These are phyloP conservation scores for Argynnis bischoffii DNA, from an alignment of 2,888 invertebrate genomes.

Conservation along the genomic window DNA sequence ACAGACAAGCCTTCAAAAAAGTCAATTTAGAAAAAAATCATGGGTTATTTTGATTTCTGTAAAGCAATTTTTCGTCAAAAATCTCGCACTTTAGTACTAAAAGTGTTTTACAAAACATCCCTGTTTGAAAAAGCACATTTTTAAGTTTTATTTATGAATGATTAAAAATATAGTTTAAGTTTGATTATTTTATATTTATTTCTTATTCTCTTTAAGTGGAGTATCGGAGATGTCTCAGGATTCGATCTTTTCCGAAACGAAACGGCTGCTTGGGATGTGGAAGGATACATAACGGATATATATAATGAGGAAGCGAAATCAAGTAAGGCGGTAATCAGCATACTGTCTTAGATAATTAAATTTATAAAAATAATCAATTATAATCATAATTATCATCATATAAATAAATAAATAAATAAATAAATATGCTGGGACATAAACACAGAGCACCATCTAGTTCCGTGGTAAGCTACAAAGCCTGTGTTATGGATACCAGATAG, in stretches of 20 bases:
- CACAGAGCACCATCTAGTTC: too few species aligned
- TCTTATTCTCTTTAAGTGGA: constrained; percentile 49
- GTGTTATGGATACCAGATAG: too few species aligned
- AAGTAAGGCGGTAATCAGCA: constrained; percentile 50
- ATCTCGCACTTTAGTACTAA: too few species aligned
- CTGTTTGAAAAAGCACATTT: too few species aligned
- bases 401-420: too few species aligned
- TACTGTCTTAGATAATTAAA: not conserved
- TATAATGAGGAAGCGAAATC: constrained; percentile 85
- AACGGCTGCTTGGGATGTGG: constrained; percentile 79
- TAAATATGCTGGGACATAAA: too few species aligned
- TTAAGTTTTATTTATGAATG: not conserved
- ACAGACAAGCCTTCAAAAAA: too few species aligned
- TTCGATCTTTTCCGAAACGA: constrained; percentile 78
- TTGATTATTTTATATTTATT: not conserved
- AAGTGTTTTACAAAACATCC: too few species aligned
- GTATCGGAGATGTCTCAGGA: constrained; percentile 62
- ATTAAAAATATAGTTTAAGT: not conserved
- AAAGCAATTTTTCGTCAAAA: too few species aligned
- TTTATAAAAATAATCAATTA: not conserved
- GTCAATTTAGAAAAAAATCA: too few species aligned
- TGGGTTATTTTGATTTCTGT: too few species aligned
- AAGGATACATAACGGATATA: constrained; percentile 87
- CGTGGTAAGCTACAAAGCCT: too few species aligned
- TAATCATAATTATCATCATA: not conserved